A percentile compares a stretch with the other conserved stretches of the same genome.
These are phyloP conservation scores for Hapalemur alaotrensis DNA, from an alignment of 2,797 vertebrate species.

Conservation along the genomic window DNA sequence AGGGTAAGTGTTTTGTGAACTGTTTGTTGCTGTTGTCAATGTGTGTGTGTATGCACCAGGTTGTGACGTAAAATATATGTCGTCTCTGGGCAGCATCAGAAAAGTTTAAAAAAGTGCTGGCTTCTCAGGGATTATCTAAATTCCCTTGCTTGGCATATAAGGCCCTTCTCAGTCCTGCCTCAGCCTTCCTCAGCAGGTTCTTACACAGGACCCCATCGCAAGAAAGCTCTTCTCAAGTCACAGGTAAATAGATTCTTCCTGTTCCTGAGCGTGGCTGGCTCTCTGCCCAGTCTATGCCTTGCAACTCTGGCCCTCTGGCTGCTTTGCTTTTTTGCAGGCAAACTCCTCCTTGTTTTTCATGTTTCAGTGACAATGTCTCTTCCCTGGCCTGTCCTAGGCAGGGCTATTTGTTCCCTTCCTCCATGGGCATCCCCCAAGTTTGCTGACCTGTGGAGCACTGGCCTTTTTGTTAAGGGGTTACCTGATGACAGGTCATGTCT, in stretches of 20 bases:
- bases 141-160: background rate
- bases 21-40: background rate
- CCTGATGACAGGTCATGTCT: background rate
- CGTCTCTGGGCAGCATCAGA: background rate
- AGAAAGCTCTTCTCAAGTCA: background rate
- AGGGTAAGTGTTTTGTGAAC: background rate
- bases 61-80: background rate
- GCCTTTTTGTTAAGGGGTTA: background rate
- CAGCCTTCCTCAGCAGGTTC: background rate
- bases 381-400: background rate
- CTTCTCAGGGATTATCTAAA: background rate
- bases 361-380: background rate
- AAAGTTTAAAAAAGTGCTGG: background rate
- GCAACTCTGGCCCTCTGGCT: too few species aligned
- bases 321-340: background rate
- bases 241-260: background rate
- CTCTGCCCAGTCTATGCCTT: too few species aligned
- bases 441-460: background rate
- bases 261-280: background rate
- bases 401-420: background rate
- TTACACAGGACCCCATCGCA: background rate
- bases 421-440: fast-evolving
- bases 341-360: background rate
- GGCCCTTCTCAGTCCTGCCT: background rate
- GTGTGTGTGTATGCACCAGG: background rate